phyloP scores from a whole-genome alignment of 2,113 vertebrate genomes.

The Peucedramus taeniatus region DNA sequence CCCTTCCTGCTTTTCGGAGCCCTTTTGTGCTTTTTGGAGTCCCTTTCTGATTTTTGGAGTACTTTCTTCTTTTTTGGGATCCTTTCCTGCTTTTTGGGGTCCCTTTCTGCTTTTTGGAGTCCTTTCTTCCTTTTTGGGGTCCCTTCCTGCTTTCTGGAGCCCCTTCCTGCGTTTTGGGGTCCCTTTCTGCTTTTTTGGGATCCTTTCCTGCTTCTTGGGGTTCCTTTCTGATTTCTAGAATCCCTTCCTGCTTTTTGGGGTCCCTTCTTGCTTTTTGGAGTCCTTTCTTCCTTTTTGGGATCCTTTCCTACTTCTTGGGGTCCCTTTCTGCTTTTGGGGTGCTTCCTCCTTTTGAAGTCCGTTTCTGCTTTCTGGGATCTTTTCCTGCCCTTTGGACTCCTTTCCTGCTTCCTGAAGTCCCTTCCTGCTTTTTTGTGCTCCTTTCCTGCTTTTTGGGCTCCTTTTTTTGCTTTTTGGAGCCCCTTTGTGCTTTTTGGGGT shows the following conservation, averaged over 20 bases:
- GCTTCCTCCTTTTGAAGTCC: no score
- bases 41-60: neutral
- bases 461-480: neutral
- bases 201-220: neutral
- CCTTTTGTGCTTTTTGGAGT: neutral
- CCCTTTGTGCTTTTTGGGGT: neutral
- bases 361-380: neutral
- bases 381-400: no score
- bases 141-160: no score
- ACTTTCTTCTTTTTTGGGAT: fast-evolving
- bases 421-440: no score
- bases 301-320: neutral
- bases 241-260: neutral
- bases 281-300: fast-evolving
- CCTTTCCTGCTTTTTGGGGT: neutral
- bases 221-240: no score
- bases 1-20: neutral
- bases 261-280: fast-evolving
- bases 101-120: no score
- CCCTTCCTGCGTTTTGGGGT: no score
- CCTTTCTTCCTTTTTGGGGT: neutral
- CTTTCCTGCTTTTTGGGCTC: neutral
- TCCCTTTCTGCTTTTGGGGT: neutral
- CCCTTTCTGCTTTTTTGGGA: neutral
- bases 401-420: no score